phyloP scores from a whole-genome alignment of 2,797 vertebrate species.

The Rhinichthys osculus region DNA sequence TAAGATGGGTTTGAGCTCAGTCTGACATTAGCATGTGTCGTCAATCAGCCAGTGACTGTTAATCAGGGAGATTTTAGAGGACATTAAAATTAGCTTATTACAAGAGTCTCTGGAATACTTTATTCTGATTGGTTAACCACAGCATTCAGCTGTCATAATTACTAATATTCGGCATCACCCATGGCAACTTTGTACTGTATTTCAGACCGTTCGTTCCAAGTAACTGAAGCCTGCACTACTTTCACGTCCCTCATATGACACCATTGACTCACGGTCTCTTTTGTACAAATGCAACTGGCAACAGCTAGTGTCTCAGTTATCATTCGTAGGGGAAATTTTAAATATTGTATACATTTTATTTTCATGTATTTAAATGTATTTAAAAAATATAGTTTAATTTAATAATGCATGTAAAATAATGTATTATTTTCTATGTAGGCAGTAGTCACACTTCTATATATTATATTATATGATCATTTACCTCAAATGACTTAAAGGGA shows the following conservation, averaged over 20 bases:
- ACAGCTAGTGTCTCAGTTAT: neutral
- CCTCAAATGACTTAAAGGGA: neutral
- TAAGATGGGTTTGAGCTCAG: constrained; percentile 2
- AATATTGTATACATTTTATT: neutral
- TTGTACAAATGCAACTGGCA: neutral
- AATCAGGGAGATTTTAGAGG: neutral
- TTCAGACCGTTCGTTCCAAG: neutral
- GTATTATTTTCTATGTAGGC: neutral
- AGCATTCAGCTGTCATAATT: neutral
- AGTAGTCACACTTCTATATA: neutral
- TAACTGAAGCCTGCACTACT: neutral
- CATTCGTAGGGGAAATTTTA: neutral
- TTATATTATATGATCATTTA: neutral
- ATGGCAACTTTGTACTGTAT: neutral
- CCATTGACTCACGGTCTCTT: neutral
- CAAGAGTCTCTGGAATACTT: neutral
- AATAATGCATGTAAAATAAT: neutral
- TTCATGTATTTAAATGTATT: neutral
- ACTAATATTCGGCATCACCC: neutral
- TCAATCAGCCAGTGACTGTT: neutral
- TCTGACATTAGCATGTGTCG: neutral
- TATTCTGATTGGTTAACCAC: neutral
- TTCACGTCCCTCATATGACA: too few relatives aligned
- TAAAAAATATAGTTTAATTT: neutral
- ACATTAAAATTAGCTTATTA: neutral